Base-by-base conservation (phyloP, 2,888 invertebrate genomes). In the Lithosia quadra region DNA sequence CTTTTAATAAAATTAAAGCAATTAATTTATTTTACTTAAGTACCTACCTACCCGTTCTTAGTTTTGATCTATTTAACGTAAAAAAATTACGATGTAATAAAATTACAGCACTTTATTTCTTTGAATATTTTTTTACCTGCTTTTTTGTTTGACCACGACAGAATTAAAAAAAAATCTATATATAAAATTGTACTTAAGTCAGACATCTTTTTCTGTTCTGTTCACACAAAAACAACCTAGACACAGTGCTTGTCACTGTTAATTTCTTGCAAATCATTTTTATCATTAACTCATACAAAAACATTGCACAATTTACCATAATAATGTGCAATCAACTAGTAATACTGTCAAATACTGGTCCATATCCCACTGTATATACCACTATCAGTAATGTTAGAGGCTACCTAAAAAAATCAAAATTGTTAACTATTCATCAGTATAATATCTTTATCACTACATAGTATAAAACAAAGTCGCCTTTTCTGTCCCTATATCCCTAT, bases 271-370 rank as follows among this genome's bases (percentile, higher is more conserved):
- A n/a, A 49, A 1, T n/a, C 8, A n/a, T 49, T 43, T 43, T 43
- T 7, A 0, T 18, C 43, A 18, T 43, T 15, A 39, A 43, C 5
- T 10, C 18, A 43, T 3, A 43, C 43, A 36, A 2, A 36, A 11
- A 36, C 18, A n/a, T 49, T 49, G 49, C 49, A 49, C 49, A 49
- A 49, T 49, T 49, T 49, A 49, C n/a, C 49, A 49, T 49, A 49
- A 49, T n/a, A 49, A 49, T 49, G 49, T 49, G 49, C 49, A 49
- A 49, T 49, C 49, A n/a, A n/a, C 9, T 49, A 49, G 49, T 49
- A 49, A n/a, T n/a, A 49, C 5, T 39, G 39, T 49, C 43, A n/a
- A 49, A n/a, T 49, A 49, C 49, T 3, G n/a, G n/a, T 49, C 5
- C 18, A n/a, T n/a, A 49, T 5, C 18, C 18, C 18, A 43, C 15